Evolutionary conservation across 1,140 invertebrate species (phyloP).

Genomic region (Drosophila neocordata): DNA sequence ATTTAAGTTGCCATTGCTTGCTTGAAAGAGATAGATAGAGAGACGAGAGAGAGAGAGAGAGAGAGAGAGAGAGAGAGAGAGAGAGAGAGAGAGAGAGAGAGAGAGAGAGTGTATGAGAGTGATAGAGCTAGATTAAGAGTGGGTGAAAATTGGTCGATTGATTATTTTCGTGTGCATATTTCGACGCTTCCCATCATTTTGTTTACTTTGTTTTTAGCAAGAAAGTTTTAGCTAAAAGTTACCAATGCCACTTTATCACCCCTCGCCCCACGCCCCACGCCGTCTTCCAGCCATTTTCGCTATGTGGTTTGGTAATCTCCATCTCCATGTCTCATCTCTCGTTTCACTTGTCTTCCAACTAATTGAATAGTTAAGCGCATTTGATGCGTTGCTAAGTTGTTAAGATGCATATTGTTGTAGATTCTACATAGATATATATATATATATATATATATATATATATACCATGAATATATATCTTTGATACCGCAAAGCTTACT

Average conservation of each 20-base stretch:
- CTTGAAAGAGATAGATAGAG: background rate
- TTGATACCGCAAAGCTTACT: slow-evolving; percentile 22
- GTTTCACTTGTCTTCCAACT: slow-evolving; percentile 34
- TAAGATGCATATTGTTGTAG: slow-evolving; percentile 55
- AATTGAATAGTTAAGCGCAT: slow-evolving; percentile 72
- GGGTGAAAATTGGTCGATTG: slow-evolving; percentile 41
- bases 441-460: background rate
- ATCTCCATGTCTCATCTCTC: background rate
- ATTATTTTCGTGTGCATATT: slow-evolving; percentile 55
- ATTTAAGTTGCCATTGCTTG: slow-evolving; percentile 46
- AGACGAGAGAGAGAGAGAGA: background rate
- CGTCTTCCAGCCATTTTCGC: slow-evolving; percentile 7
- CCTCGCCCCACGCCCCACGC: background rate
- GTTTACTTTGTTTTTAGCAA: slow-evolving; percentile 30
- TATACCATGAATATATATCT: slow-evolving; percentile 32
- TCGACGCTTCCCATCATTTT: slow-evolving; percentile 35
- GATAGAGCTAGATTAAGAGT: background rate
- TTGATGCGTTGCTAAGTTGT: slow-evolving; percentile 63
- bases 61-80: background rate
- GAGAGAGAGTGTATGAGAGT: background rate
- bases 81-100: background rate
- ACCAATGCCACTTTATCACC: slow-evolving; percentile 1
- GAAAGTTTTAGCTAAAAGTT: slow-evolving; percentile 27
- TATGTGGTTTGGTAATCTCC: slow-evolving; percentile 3
- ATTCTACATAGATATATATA: slow-evolving; percentile 18